Evolutionary conservation across 2,888 invertebrate species (phyloP).

Genomic region (Lithophane socia): DNA sequence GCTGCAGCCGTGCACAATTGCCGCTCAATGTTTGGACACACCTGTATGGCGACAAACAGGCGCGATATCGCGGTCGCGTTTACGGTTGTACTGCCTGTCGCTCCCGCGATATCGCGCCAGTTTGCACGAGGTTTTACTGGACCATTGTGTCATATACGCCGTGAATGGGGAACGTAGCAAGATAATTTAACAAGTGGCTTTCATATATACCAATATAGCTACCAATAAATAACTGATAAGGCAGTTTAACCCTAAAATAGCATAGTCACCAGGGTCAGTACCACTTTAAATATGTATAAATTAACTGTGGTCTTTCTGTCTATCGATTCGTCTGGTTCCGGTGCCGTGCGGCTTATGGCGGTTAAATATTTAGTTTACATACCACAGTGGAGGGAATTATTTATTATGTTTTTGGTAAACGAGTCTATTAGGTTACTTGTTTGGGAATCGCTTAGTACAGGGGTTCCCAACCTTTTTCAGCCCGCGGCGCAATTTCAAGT

Average conservation of each 20-base stretch:
- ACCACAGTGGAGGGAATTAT: neutral
- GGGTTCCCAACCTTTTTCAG: neutral
- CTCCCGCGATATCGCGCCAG: too few relatives aligned
- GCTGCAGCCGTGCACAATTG: too few relatives aligned
- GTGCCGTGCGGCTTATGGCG: neutral
- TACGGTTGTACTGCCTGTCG: too few relatives aligned
- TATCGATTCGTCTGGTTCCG: slow-evolving; percentile 25
- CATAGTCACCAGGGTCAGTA: neutral
- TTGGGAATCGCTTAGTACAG: too few relatives aligned
- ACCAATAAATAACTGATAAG: too few relatives aligned
- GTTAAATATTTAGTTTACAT: slow-evolving; percentile 8
- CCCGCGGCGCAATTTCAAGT: too few relatives aligned
- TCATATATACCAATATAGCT: too few relatives aligned
- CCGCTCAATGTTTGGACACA: too few relatives aligned
- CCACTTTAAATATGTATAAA: slow-evolving; percentile 35
- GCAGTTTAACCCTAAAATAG: too few relatives aligned
- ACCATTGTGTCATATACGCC: neutral
- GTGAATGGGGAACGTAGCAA: neutral
- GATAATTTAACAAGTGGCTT: neutral
- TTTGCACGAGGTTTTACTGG: neutral
- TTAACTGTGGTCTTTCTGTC: neutral
- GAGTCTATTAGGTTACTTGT: neutral
- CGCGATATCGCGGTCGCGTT: too few relatives aligned
- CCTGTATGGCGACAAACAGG: too few relatives aligned
- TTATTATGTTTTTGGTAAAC: neutral